Base-by-base conservation (phyloP, 92 coral and sea anemone genomes). In the Porites divaricata region DNA sequence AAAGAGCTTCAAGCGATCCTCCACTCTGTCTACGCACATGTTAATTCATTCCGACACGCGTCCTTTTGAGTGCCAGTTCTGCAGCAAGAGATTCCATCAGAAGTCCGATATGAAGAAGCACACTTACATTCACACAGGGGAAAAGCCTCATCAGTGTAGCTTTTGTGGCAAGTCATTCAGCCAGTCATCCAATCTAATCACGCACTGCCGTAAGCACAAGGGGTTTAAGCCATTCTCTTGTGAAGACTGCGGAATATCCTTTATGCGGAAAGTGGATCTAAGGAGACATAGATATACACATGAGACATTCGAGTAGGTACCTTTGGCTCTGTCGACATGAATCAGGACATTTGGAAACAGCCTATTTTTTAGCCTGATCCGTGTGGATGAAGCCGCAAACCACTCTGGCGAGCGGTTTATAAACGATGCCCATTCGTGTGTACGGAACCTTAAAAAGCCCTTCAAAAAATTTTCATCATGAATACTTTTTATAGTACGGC, bases 81-180 rank as follows among this genome's bases (percentile, higher is more conserved):
- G 99, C 67, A 94, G 97, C 23, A 96, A 96, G 87, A 87, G 95
- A 71, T 96, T 96, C 83, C 98, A 96, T 53, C 98, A 96, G 86
- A 96, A 96, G 72, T 94, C 98, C 11, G 98, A 96, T 88, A 96
- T 96, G 98, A 96, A 96, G 76, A 95, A 95, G 52, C 98, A 95
- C 79, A 95, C 98, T 9, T 96, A 96, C 75, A 96, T 92, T 63
- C 98, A 96, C 86, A 96, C 98, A 1, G 98, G 98, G 0, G 98
- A 96, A 67, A 96, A 96, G 51, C 99, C 99, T 0, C 99, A 96
- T 71, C 89, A 87, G 72, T 96, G 99, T 74, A 77, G 86, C 61
- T 95, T 92, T 51, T 96, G 99, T 45, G 99, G 99, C 62, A 96
- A 96, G 84, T 88, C 99, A n/a, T 96, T 96, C 81, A 96, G 99